Base-by-base conservation (phyloP, 2,888 invertebrate genomes). In the Rhogogaster chlorosoma region DNA sequence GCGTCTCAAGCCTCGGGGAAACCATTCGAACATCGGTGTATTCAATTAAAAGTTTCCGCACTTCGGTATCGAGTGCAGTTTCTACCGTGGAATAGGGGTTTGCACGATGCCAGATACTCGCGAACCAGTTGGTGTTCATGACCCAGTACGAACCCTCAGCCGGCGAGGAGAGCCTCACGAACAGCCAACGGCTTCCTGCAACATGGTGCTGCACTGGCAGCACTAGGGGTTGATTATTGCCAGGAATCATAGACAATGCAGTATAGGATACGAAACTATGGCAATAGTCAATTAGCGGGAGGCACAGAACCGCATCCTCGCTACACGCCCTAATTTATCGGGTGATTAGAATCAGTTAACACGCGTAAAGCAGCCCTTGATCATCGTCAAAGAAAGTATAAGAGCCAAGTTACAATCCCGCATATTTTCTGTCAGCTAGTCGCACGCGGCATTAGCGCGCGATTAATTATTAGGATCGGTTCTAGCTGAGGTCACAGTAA, bases 41-140 rank as follows among this genome's bases (percentile, higher is more conserved):
- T 80, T 80, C 80, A 80, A 80, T 80, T 80, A 80, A 80, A 80
- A 80, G 80, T 80, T 80, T 61, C 80, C 57, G 49, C 77, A 49
- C 45, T 49, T 26, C 32, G 49, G 3, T 12, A 73, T 77, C 53
- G 80, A 61, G 80, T 80, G 61, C 57, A 80, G 53, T 61, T 80
- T 80, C 38, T 26, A 77, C 32, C 45, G 26, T 42, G 26, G 42
- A 73, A 42, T 12, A 0, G 73, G 42, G 42, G 18, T 32, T 32
- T 67, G 15, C 29, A 32, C 32, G 29, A 32, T 29, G 22, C 64
- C 1, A 61, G 26, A n/a, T 61, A 61, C n/a, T 2, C 61, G n/a
- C 22, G 26, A 2, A 26, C 61, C 26, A 61, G 61, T 61, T 61
- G 22, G 61, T 61, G 61, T 61, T 61, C 26, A 26, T 61, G 26